These are phyloP conservation scores for Sylvia atricapilla DNA, from an alignment of 2,113 vertebrate genomes.

Conservation along the genomic window DNA sequence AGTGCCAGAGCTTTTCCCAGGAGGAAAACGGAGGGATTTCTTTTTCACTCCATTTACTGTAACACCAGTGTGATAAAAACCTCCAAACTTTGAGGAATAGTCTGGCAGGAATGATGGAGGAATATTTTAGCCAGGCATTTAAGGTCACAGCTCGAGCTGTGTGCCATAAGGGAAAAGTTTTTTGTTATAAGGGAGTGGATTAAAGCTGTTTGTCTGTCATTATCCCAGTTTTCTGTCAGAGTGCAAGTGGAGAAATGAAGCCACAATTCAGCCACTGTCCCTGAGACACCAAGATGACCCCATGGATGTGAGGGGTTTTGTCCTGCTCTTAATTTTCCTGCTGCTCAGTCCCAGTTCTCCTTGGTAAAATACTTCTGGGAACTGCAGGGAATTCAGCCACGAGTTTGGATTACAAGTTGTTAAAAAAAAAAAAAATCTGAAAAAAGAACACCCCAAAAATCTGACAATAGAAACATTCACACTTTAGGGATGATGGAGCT, in stretches of 20 bases:
- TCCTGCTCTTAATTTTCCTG: neutral
- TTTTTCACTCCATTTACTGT: neutral
- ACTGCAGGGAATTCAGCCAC: neutral
- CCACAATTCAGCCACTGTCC: neutral
- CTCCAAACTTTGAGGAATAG: neutral
- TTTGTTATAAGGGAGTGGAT: neutral
- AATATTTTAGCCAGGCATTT: neutral
- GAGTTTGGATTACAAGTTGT: neutral
- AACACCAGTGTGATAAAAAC: neutral
- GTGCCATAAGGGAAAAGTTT: neutral
- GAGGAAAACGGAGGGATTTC: neutral
- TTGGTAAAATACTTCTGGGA: neutral
- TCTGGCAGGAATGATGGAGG: neutral
- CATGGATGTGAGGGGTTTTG: neutral
- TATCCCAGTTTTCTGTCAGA: neutral
- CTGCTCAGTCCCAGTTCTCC: neutral
- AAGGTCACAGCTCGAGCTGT: neutral
- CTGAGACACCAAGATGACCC: neutral
- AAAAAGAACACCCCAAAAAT: neutral
- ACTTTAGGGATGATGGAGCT: neutral
- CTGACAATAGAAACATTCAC: no score
- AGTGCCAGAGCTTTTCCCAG: neutral
- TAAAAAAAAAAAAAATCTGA: neutral
- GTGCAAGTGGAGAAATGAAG: neutral
- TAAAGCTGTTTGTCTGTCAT: neutral